Base-by-base conservation (phyloP, 2,888 invertebrate genomes). In the Leuctra nigra region DNA sequence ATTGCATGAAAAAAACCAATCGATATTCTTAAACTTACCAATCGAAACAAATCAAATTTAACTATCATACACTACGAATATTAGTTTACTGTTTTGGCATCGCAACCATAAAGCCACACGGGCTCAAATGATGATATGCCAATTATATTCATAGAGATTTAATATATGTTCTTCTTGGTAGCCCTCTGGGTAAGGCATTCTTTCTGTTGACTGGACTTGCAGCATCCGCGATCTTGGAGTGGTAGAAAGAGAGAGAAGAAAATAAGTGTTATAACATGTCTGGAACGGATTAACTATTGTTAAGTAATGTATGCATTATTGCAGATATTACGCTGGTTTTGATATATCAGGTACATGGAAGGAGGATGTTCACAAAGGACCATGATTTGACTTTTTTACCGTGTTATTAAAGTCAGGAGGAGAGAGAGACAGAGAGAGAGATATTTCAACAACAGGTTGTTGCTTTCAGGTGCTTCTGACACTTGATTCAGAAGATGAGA, bases 341-440 rank as follows among this genome's bases (percentile, higher is more conserved):
- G 29, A 29, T 7, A 29, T 11, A 11, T 29, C 6, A 6, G 6
- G 11, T 29, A 29, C 11, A 29, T 29, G 16, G 41, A 16, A 18
- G 41, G 41, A 16, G 41, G 41, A 11, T n/a, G 11, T 4, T 16
- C 18, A 41, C 41, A 33, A 2, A 54, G 46, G 46, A 41, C 54
- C 54, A 35, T 54, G 54, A 54, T 54, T 54, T 54, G 29, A 54
- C 46, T 39, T 44, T 18, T 54, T 46, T 54, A 25, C 33, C 41
- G 33, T 54, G 35, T 54, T 46, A 54, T 54, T 54, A 46, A 9
- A 4, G 22, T 20, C 35, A 25, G 25, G 7, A n/a, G n/a, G 11
- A 16, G 29, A n/a, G n/a, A 36, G 4, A 20, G 14, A 53, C 16
- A 46, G 54, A 16, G 22, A 33, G 35, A 29, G 7, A 25, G 23